Evolutionary conservation across 2,113 vertebrate genomes (phyloP).

Genomic region (Columba janthina): DNA sequence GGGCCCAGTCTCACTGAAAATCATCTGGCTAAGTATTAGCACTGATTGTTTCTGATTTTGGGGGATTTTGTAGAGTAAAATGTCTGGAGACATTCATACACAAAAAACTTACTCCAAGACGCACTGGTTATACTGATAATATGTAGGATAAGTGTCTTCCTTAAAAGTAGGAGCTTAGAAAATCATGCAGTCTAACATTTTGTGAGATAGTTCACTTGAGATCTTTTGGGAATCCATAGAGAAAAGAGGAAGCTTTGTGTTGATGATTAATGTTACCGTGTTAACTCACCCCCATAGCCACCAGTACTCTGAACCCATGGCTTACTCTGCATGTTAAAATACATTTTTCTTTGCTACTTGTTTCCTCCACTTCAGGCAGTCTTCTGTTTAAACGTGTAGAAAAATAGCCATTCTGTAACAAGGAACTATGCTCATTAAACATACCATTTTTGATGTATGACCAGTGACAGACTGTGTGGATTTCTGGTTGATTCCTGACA

Average conservation of each 20-base stretch:
- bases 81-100: neutral
- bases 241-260: neutral
- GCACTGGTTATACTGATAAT: neutral
- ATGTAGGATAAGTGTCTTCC: neutral
- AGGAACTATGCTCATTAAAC: neutral
- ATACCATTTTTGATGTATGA: neutral
- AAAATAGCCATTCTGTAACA: neutral
- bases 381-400: neutral
- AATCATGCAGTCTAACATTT: neutral
- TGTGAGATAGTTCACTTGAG: neutral
- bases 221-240: neutral
- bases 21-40: neutral
- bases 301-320: neutral
- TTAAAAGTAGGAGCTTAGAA: neutral
- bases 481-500: neutral
- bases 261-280: neutral
- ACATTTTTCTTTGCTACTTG: neutral
- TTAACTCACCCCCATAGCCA: neutral
- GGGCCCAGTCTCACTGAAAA: neutral
- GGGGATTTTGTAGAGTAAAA: neutral
- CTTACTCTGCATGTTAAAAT: neutral
- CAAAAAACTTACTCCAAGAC: neutral
- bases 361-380: neutral
- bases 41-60: neutral
- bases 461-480: neutral